These are phyloP conservation scores for Haliclona indistincta DNA, from an alignment of 37 sponge, comb jelly and placozoan genomes.

Conservation along the genomic window DNA sequence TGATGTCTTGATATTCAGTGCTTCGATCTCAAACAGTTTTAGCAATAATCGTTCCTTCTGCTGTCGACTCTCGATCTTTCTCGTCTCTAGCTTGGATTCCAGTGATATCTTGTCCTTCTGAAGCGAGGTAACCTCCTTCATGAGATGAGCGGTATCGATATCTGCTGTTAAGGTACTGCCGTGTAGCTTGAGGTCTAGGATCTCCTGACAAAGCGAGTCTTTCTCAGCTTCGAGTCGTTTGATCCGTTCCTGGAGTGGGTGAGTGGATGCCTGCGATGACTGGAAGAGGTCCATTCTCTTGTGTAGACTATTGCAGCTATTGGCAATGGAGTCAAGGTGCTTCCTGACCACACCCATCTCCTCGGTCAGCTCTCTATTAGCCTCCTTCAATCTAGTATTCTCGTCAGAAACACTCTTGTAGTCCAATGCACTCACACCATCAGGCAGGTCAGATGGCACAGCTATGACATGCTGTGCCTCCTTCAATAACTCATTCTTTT, in stretches of 20 bases:
- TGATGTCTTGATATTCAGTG: constrained; percentile 35
- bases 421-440: constrained; percentile 17
- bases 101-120: constrained; percentile 37
- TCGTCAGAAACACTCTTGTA: constrained; percentile 27
- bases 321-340: constrained; percentile 10
- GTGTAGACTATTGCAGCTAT: constrained; percentile 23
- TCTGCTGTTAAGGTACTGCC: constrained; percentile 14
- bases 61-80: constrained; percentile 34
- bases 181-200: constrained; percentile 36
- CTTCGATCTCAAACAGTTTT: constrained; percentile 71
- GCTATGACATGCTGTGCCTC: background rate
- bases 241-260: constrained; percentile 25
- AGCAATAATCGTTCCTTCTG: constrained; percentile 65
- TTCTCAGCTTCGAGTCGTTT: constrained; percentile 58
- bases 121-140: constrained; percentile 29
- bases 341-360: constrained; percentile 5
- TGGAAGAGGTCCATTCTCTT: constrained; percentile 36
- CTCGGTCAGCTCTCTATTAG: constrained; percentile 11
- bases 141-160: constrained; percentile 46
- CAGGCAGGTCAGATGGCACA: constrained; percentile 18
- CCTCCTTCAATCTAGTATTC: constrained; percentile 16
- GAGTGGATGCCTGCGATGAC: constrained; percentile 10
- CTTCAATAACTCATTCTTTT: constrained; percentile 15
- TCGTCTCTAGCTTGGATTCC: constrained; percentile 24
- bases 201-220: constrained; percentile 47